A percentile compares a stretch with the other conserved stretches of the same genome.
Evolutionary conservation across 2,797 vertebrate species (phyloP).

Genomic region (Taeniopygia guttata): DNA sequence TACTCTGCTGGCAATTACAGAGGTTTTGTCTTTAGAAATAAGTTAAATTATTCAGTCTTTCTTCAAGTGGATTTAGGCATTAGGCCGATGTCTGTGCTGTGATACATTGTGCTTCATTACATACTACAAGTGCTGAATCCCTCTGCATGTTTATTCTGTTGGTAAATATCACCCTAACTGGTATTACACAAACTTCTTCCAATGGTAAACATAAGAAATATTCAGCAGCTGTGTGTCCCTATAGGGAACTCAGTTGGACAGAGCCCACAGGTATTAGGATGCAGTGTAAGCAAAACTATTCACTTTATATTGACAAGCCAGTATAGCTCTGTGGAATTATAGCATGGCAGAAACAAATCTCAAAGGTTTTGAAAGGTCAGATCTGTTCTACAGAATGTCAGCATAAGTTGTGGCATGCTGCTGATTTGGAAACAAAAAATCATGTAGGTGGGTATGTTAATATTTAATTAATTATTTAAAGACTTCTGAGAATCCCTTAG

Average conservation of each 20-base stretch:
- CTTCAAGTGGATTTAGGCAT: not conserved
- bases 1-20: not conserved
- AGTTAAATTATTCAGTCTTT: not conserved
- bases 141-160: not conserved
- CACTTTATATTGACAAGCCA: not conserved
- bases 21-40: not conserved
- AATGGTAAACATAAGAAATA: not conserved
- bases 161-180: not conserved
- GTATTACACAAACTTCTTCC: not conserved
- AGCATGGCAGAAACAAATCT: not conserved
- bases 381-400: not conserved
- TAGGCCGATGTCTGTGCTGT: not conserved
- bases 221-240: not conserved
- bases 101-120: not conserved
- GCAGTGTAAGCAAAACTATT: not conserved
- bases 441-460: not conserved
- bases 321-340: accelerated
- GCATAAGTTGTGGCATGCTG: not conserved
- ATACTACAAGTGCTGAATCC: not conserved
- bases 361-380: not conserved
- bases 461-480: not conserved
- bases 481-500: not conserved
- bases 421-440: not conserved
- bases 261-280: not conserved
- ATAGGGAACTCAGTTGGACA: not conserved